These are phyloP conservation scores for Orius insidiosus DNA, from an alignment of 1,140 invertebrate species.

Conservation along the genomic window DNA sequence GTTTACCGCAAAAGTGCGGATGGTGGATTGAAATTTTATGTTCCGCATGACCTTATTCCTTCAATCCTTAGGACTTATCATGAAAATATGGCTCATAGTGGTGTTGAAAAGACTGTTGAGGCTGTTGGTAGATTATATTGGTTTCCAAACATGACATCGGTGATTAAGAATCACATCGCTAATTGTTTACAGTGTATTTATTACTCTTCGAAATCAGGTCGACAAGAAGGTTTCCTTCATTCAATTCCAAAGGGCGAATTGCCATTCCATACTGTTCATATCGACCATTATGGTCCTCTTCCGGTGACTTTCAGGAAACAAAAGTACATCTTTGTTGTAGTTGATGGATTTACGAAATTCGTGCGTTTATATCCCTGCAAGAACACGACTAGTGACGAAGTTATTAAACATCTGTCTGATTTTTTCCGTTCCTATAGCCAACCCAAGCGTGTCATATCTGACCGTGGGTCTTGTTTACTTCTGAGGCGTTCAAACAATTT, in stretches of 20 bases:
- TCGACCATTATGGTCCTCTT: slow-evolving; percentile 15
- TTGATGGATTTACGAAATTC: slow-evolving; percentile 22
- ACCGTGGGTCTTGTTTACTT: slow-evolving; percentile 17
- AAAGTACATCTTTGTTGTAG: slow-evolving; percentile 21
- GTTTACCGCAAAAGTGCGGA: slow-evolving; percentile 14
- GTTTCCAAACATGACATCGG: slow-evolving; percentile 23
- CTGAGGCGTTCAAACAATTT: slow-evolving; percentile 21
- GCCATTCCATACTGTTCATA: slow-evolving; percentile 22
- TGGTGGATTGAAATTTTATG: slow-evolving; percentile 14
- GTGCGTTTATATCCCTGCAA: slow-evolving; percentile 18
- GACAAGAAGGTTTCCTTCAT: slow-evolving; percentile 25
- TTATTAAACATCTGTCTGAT: slow-evolving; percentile 16
- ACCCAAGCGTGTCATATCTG: slow-evolving; percentile 15
- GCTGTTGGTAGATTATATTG: slow-evolving; percentile 25
- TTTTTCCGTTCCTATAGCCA: slow-evolving; percentile 23
- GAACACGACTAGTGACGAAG: slow-evolving; percentile 16
- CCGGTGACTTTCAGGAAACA: slow-evolving; percentile 21
- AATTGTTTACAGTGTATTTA: slow-evolving; percentile 26
- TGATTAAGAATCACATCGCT: slow-evolving; percentile 22
- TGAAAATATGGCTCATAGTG: slow-evolving; percentile 24
- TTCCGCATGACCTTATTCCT: slow-evolving; percentile 20
- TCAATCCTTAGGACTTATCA: slow-evolving; percentile 23
- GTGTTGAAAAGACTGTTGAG: slow-evolving; percentile 24
- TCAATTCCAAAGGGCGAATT: slow-evolving; percentile 21
- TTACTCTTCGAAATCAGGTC: slow-evolving; percentile 24